Percentiles rank a stretch among this genome's conserved stretches.
phyloP scores from a whole-genome alignment of 2,797 vertebrate species.

The Hydrophis major region DNA sequence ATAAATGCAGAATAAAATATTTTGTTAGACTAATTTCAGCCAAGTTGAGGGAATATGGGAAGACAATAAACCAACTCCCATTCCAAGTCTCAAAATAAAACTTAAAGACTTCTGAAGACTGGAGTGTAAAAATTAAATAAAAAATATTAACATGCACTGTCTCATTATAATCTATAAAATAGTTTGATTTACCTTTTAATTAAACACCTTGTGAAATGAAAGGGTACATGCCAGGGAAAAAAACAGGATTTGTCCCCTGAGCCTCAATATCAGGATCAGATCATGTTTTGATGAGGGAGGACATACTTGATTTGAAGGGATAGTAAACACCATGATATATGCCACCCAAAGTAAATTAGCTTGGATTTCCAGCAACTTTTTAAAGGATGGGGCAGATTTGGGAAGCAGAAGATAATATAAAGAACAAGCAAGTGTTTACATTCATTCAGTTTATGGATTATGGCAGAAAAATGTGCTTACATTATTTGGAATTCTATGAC shows the following conservation, averaged over 20 bases:
- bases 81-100: not conserved
- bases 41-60: not conserved
- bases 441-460: not conserved
- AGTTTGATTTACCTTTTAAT: not conserved
- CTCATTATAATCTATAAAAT: not conserved
- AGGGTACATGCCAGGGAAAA: not conserved
- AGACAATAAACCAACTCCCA: not conserved
- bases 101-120: not conserved
- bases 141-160: not conserved
- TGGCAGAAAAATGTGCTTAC: not conserved
- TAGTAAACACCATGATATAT: not conserved
- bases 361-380: not conserved
- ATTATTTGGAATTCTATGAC: not conserved
- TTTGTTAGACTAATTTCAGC: not conserved
- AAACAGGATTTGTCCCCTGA: not conserved
- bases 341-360: not conserved
- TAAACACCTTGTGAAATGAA: not conserved
- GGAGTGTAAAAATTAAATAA: not conserved
- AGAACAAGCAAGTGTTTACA: not conserved
- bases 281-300: not conserved
- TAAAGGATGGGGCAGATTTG: not conserved
- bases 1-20: not conserved
- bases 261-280: not conserved
- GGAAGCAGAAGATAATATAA: not conserved
- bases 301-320: not conserved